Conservation (phyloP, 2,888 invertebrate genomes). For the Pharmacophagus antenor region DNA sequence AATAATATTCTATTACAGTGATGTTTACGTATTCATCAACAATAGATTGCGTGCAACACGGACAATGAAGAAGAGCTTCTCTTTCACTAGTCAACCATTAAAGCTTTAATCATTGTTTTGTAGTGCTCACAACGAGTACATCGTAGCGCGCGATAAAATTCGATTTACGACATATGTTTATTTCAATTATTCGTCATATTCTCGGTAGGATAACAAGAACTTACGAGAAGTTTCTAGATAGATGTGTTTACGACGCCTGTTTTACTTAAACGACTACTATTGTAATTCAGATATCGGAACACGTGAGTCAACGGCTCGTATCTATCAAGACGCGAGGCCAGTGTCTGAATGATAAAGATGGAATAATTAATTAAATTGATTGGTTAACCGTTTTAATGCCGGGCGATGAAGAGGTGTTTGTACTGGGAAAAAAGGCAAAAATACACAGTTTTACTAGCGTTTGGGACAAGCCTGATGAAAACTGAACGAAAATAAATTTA, state of each 20-base stretch:
- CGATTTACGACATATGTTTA: background rate
- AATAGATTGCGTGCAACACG: background rate
- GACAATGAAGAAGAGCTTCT: background rate
- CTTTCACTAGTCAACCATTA: background rate
- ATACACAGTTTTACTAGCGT: too few relatives aligned
- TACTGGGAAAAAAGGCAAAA: too few relatives aligned
- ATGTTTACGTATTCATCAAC: background rate
- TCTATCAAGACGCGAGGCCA: background rate
- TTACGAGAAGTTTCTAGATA: background rate
- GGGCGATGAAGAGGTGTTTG: too few relatives aligned
- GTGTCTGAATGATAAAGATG: background rate
- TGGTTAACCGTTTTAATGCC: background rate
- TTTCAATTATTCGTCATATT: background rate
- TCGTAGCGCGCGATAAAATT: background rate
- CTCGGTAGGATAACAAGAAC: background rate
- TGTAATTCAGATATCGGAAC: background rate
- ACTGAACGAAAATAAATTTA: too few relatives aligned
- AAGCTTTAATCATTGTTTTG: constrained; percentile 3
- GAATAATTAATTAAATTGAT: constrained; percentile 2
- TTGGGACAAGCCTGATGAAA: too few relatives aligned
- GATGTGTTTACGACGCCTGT: background rate
- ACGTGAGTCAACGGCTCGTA: background rate
- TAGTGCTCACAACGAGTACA: background rate
- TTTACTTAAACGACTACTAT: background rate
- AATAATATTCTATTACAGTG: background rate